These are phyloP conservation scores for Bambusicola thoracicus DNA, from an alignment of 2,113 vertebrate species.

Conservation along the genomic window DNA sequence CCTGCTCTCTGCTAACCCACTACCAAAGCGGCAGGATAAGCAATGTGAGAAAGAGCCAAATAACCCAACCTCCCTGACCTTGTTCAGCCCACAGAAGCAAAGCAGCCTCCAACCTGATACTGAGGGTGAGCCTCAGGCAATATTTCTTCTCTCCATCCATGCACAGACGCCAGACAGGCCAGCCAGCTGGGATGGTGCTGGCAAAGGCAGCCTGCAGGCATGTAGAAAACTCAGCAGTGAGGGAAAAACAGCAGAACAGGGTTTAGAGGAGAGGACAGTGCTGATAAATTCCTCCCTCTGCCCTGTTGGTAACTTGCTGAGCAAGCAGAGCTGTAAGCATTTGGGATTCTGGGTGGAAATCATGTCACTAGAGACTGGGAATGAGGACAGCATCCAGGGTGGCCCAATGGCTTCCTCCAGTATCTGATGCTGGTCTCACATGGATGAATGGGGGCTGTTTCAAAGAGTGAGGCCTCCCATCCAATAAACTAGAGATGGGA, in stretches of 20 bases:
- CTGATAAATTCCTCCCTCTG: not conserved
- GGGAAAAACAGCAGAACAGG: not conserved
- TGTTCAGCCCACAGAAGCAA: not conserved
- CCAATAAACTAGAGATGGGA: not conserved
- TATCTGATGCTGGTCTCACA: not conserved
- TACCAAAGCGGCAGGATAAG: not conserved
- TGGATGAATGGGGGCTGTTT: fast-evolving
- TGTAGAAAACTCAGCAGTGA: not conserved
- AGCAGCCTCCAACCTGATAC: not conserved
- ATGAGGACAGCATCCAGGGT: not conserved
- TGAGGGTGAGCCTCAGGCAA: not conserved
- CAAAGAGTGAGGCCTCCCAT: fast-evolving
- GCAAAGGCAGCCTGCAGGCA: not conserved
- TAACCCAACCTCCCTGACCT: not conserved
- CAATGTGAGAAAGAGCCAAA: not conserved
- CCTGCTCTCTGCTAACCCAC: not conserved
- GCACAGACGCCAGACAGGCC: not conserved
- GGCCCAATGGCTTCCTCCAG: not conserved
- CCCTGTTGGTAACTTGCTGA: fast-evolving
- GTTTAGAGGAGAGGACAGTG: not conserved
- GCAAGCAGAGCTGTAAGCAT: not conserved
- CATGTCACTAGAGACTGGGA: not conserved
- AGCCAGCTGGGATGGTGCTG: not conserved
- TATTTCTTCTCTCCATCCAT: not conserved
- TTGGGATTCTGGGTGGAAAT: fast-evolving